Conservation (phyloP, 2,113 vertebrate species). For the Ceratotherium simum region DNA sequence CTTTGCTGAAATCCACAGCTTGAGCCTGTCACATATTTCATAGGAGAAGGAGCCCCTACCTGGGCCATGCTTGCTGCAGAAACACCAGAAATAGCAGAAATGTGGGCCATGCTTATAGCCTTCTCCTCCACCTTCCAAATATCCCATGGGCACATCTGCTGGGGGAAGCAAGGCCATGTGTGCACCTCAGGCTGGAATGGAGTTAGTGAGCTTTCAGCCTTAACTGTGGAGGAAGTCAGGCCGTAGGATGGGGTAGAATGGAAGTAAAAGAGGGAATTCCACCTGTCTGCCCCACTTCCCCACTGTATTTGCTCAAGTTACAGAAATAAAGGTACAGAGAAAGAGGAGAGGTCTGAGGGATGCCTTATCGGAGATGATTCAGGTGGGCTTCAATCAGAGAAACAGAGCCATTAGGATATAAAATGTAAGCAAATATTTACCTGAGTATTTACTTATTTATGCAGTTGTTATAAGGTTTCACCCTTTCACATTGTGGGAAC, state of each 20-base stretch:
- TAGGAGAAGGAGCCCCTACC: no score
- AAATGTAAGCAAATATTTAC: not conserved
- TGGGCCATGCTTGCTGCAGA: not conserved
- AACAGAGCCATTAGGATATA: not conserved
- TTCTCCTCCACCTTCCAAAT: not conserved
- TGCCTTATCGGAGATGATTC: not conserved
- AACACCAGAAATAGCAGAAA: no score
- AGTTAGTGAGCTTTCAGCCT: not conserved
- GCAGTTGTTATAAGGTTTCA: not conserved
- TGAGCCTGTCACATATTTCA: not conserved
- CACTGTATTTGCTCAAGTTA: not conserved
- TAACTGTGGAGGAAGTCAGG: not conserved
- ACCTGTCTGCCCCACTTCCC: not conserved
- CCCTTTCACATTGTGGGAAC: not conserved
- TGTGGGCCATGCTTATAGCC: not conserved
- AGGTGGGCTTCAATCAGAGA: not conserved
- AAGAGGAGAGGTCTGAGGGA: not conserved
- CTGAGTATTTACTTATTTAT: no score
- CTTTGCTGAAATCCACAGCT: not conserved
- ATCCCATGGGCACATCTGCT: not conserved
- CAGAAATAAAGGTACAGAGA: not conserved
- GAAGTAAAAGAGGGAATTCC: not conserved
- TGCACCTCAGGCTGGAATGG: no score
- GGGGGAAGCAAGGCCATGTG: not conserved
- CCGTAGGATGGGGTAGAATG: not conserved